Percentiles rank a stretch among this genome's conserved stretches.
Evolutionary conservation across 2,888 invertebrate genomes (phyloP).

Genomic region (Zeuzera pyrina): DNA sequence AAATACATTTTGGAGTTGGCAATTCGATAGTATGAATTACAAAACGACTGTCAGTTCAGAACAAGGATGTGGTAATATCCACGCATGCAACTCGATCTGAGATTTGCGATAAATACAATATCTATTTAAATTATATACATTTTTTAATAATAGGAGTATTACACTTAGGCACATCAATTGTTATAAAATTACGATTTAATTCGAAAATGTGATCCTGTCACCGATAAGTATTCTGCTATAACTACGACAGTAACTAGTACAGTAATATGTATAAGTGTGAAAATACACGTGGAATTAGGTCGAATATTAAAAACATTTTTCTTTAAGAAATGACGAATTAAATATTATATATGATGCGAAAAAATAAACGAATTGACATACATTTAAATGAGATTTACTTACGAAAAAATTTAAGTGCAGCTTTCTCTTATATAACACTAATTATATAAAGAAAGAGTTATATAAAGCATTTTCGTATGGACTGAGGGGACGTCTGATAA

Average conservation of each 20-base stretch:
- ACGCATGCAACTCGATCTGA: constrained; percentile 25
- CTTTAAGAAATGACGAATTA: constrained; percentile 6
- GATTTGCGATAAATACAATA: constrained; percentile 38
- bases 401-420: no score
- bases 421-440: constrained; percentile 45
- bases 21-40: constrained; percentile 27
- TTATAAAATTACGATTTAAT: constrained; percentile 70
- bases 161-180: constrained; percentile 75
- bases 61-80: constrained; percentile 6
- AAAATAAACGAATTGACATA: no score
- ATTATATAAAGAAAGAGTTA: constrained; percentile 52
- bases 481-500: constrained; percentile 51
- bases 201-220: constrained; percentile 60
- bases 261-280: constrained; percentile 48
- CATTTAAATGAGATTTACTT: no score
- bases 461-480: constrained; percentile 41
- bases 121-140: constrained; percentile 50
- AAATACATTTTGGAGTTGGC: constrained; percentile 34
- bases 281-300: constrained; percentile 32
- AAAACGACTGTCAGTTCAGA: not conserved
- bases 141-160: constrained; percentile 57
- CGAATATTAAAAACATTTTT: constrained; percentile 12
- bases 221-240: constrained; percentile 42
- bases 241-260: constrained; percentile 58
- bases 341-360: not conserved